Evolutionary conservation across 1,140 invertebrate species (phyloP), one percentile per base, ranked within the genome.

Genomic region (Plutomurus gul): DNA sequence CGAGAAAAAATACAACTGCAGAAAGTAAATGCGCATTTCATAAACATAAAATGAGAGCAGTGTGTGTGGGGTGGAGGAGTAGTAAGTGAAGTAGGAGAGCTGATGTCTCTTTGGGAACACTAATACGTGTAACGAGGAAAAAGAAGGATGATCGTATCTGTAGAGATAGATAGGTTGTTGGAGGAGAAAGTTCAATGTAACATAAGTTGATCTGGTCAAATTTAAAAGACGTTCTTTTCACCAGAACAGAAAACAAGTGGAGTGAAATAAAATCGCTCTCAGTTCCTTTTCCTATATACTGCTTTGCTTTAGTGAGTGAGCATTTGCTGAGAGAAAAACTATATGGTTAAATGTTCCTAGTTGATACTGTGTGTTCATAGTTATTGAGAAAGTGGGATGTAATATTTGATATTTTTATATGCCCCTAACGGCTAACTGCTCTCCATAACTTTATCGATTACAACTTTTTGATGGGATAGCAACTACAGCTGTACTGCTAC

Each of bases 361-460:
- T 65, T 65, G 56, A 65, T 25, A 65, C 27, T 30, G 22, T 65
- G 27, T 65, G 56, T 65, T 65, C 56, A 33, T 30, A n/a, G 56
- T 65, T 65, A 65, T 65, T 65, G 56, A 65, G 56, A 65, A 65
- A 65, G 27, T 65, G 70, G 36, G 70, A 72, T 72, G 70, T 72
- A 25, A 72, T 65, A 37, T 72, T 39, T 72, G 70, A 72, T 72
- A 72, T 72, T 72, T 72, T 72, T 72, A 72, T 72, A 39, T 37
- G 40, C 18, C 37, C 25, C 70, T 72, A 72, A 72, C 70, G 70
- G 70, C 70, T 72, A 72, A 72, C 70, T 39, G 70, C 70, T 46
- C 56, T 46, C 70, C 70, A 72, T 72, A 72, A 72, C 70, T 72
- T 72, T 72, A 72, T 72, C 70, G 70, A 72, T 72, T 72, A 72